phyloP scores from a whole-genome alignment of 2,113 vertebrate species.

The Meriones unguiculatus region DNA sequence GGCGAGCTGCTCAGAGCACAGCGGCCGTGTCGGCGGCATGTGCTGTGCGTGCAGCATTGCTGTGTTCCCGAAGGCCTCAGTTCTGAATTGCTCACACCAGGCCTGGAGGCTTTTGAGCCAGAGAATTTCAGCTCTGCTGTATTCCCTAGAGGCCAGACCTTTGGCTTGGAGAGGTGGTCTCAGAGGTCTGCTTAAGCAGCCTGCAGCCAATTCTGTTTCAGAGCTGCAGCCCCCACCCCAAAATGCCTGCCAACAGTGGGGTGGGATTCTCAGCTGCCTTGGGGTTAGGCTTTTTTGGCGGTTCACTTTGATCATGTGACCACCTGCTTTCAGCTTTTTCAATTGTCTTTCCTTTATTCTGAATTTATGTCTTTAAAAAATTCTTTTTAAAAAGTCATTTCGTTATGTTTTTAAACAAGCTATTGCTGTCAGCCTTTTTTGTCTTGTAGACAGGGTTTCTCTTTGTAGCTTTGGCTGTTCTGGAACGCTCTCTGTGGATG shows the following conservation, averaged over 20 bases:
- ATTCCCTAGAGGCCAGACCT: neutral
- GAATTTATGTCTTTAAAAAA: neutral
- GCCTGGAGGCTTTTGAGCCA: neutral
- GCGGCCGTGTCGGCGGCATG: neutral
- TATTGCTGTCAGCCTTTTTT: neutral
- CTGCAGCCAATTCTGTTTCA: neutral
- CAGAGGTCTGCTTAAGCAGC: neutral
- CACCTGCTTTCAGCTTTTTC: neutral
- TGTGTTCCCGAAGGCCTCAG: neutral
- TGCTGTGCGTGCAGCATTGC: neutral
- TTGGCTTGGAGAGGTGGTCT: neutral
- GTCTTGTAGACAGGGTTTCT: too few relatives aligned
- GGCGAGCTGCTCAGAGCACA: neutral
- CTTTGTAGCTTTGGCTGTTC: too few relatives aligned
- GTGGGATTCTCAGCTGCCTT: neutral
- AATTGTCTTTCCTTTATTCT: neutral
- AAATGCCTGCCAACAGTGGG: neutral
- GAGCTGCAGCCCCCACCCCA: neutral
- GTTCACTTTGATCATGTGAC: neutral
- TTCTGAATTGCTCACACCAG: neutral
- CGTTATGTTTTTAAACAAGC: neutral
- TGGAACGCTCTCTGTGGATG: too few relatives aligned
- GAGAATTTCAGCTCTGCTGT: neutral
- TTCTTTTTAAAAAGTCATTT: neutral
- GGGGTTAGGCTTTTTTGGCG: neutral